Conservation (phyloP, 1,140 invertebrate genomes). For the Trichonephila inaurata region DNA sequence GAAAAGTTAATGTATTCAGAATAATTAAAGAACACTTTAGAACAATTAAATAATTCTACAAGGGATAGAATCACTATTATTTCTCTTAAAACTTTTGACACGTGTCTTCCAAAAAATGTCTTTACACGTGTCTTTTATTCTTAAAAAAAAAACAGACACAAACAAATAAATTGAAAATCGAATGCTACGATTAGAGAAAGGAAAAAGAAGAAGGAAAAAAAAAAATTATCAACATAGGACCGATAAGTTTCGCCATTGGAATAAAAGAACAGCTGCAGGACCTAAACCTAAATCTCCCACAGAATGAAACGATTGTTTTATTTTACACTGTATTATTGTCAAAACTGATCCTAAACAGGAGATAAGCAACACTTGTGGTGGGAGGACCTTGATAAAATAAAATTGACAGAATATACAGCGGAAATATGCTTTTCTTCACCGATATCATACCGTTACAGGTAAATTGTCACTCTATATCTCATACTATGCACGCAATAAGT, state of each 20-base stretch:
- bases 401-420: background rate
- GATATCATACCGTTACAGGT: background rate
- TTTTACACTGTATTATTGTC: background rate
- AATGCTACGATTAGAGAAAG: background rate
- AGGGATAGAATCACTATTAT: too few relatives aligned
- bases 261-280: constrained; percentile 35
- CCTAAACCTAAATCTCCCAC: background rate
- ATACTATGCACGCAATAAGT: constrained; percentile 18
- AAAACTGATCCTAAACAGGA: constrained; percentile 15
- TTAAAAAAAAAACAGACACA: too few relatives aligned
- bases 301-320: background rate
- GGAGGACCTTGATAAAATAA: background rate
- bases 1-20: too few relatives aligned
- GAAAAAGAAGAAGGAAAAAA: too few relatives aligned
- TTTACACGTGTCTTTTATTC: too few relatives aligned
- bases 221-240: background rate
- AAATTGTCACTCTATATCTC: constrained; percentile 36
- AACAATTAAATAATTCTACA: too few relatives aligned
- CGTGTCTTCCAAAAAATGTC: too few relatives aligned
- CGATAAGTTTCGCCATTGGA: background rate
- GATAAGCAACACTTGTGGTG: constrained; percentile 58
- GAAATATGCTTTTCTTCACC: background rate
- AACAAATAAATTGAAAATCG: too few relatives aligned
- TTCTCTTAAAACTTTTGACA: too few relatives aligned
- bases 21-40: too few relatives aligned